Evolutionary conservation across 2,888 invertebrate species (phyloP).

Genomic region (Creontiades dilutus): DNA sequence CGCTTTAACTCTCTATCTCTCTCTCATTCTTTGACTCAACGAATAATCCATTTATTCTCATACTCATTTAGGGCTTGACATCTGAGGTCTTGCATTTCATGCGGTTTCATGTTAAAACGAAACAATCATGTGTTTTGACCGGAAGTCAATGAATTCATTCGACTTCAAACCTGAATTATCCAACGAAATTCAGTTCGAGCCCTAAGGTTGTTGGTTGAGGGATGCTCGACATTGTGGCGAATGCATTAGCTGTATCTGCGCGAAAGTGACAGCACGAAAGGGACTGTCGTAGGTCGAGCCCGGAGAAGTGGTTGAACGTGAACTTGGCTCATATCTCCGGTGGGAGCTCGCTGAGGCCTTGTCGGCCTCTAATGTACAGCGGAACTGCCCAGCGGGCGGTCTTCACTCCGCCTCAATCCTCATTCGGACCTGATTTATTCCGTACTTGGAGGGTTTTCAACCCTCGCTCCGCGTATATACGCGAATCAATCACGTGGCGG

Average conservation of each 20-base stretch:
- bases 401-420: conserved; percentile 17
- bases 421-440: conserved; percentile 30
- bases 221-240: no score
- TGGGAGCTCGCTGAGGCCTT: conserved; percentile 16
- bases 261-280: neutral
- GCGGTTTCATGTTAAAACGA: no score
- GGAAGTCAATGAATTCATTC: no score
- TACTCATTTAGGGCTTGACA: no score
- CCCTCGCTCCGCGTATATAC: neutral
- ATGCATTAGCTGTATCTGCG: neutral
- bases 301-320: conserved; percentile 47
- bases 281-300: neutral
- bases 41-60: no score
- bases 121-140: no score
- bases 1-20: no score
- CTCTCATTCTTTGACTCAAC: no score
- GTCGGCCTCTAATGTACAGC: conserved; percentile 32
- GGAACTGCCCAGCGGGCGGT: conserved; percentile 25
- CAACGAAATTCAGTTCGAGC: no score
- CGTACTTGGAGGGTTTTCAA: neutral
- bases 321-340: conserved; percentile 29
- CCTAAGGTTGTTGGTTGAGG: no score
- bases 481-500: neutral
- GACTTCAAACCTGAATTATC: no score
- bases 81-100: no score